A percentile compares a stretch with the other conserved stretches of the same genome.
These are phyloP conservation scores for Anolis carolinensis DNA, from an alignment of 2,113 vertebrate genomes.

Conservation along the genomic window DNA sequence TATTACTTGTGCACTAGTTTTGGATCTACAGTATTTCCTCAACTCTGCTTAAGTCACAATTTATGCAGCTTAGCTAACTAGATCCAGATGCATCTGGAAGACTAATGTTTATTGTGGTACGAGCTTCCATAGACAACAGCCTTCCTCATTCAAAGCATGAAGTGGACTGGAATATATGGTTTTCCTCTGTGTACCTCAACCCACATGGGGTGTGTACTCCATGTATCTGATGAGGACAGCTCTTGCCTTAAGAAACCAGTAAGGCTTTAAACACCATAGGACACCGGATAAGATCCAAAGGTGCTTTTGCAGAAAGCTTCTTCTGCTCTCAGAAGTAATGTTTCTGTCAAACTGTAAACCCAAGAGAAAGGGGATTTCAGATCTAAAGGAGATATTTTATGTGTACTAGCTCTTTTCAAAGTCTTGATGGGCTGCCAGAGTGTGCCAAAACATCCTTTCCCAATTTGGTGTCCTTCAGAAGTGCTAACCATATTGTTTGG, in stretches of 20 bases:
- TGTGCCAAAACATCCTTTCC: neutral
- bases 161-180: neutral
- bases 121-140: slow-evolving; percentile 26
- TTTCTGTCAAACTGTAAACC: neutral
- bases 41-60: slow-evolving; percentile 1
- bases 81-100: slow-evolving; percentile 39
- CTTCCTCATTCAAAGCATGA: slow-evolving; percentile 17
- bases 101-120: slow-evolving; percentile 1
- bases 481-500: neutral
- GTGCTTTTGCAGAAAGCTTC: neutral
- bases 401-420: neutral
- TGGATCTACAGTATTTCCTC: slow-evolving; percentile 16
- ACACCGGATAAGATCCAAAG: neutral
- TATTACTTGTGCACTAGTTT: slow-evolving; percentile 11
- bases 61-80: slow-evolving; percentile 3
- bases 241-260: neutral
- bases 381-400: neutral
- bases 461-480: neutral
- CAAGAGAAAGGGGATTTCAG: neutral
- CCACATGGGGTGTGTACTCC: neutral
- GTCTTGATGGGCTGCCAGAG: neutral
- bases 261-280: slow-evolving; percentile 8
- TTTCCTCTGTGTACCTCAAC: slow-evolving; percentile 2
- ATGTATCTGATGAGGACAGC: slow-evolving; percentile 12
- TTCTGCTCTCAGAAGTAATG: neutral